A percentile compares a stretch with the other conserved stretches of the same genome.
phyloP scores from a whole-genome alignment of 2,113 vertebrate genomes.

The Heterotilapia buettikoferi region DNA sequence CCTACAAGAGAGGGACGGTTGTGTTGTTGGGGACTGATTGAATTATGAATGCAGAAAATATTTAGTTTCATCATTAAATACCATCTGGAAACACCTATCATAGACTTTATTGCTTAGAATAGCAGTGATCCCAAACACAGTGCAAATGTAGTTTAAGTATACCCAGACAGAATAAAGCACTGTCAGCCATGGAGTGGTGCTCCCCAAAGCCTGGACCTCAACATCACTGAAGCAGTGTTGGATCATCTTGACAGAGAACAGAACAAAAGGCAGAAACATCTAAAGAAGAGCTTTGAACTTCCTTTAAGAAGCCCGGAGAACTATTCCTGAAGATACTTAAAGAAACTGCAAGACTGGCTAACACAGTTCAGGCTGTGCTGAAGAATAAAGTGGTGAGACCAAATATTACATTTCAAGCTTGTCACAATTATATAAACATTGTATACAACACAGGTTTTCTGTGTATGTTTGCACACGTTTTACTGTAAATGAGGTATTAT shows the following conservation, averaged over 20 bases:
- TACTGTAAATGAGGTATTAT: background rate
- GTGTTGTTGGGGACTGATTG: background rate
- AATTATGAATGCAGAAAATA: background rate
- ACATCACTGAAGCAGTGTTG: background rate
- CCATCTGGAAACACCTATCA: background rate
- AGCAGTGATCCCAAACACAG: background rate
- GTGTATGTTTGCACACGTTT: background rate
- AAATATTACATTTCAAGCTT: background rate
- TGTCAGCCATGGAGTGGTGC: background rate
- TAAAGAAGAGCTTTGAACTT: background rate
- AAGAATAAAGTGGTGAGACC: background rate
- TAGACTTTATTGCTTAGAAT: background rate
- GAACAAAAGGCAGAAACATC: background rate
- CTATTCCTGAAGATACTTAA: background rate
- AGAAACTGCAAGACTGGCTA: background rate
- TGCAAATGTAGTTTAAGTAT: fast-evolving
- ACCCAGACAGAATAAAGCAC: background rate
- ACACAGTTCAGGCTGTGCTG: background rate
- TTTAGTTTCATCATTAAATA: background rate
- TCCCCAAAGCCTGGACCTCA: background rate
- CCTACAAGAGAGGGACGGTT: background rate
- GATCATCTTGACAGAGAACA: background rate
- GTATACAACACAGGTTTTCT: background rate
- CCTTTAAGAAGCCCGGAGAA: background rate
- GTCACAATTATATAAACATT: background rate